Evolutionary conservation across 2,797 vertebrate species (phyloP).

Genomic region (Rhabdomys pumilio): DNA sequence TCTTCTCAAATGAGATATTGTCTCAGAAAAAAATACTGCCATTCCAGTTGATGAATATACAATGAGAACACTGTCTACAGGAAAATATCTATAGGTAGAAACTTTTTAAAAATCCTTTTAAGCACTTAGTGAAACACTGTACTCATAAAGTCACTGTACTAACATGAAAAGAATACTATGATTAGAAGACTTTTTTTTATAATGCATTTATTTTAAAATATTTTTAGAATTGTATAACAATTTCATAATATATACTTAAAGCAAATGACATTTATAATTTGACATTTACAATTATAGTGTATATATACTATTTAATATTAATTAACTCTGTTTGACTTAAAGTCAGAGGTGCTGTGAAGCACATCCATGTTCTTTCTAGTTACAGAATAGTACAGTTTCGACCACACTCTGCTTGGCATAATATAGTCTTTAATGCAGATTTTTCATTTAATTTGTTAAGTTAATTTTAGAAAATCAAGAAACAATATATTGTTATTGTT

Average conservation of each 20-base stretch:
- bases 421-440: neutral
- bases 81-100: neutral
- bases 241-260: neutral
- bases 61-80: neutral
- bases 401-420: neutral
- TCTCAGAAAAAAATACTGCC: neutral
- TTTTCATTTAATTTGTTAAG: neutral
- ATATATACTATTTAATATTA: neutral
- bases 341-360: neutral
- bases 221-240: neutral
- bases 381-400: neutral
- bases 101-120: slow-evolving; percentile 33
- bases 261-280: too few species aligned
- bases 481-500: neutral
- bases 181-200: neutral
- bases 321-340: too few species aligned
- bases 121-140: neutral
- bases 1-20: slow-evolving; percentile 45
- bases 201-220: neutral
- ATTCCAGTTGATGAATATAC: neutral
- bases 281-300: neutral
- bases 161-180: neutral
- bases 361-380: neutral
- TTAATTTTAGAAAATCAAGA: neutral
- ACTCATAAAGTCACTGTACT: neutral